Evolutionary conservation across 1,140 invertebrate species (phyloP).

Genomic region (Drosophila biarmipes): DNA sequence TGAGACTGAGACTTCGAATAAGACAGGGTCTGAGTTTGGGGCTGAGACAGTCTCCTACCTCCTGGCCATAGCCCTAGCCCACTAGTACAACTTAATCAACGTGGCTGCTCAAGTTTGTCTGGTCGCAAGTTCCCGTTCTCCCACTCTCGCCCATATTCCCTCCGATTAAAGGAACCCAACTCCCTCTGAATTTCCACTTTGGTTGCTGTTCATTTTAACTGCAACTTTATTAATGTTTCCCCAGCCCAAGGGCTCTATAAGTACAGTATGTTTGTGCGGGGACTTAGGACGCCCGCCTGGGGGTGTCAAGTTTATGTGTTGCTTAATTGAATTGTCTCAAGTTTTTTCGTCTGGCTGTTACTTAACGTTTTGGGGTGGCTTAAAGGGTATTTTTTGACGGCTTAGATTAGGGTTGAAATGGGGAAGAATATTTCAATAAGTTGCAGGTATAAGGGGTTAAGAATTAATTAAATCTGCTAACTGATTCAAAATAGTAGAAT

Average conservation of each 20-base stretch:
- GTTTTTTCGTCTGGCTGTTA: conserved; percentile 43
- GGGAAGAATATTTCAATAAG: not conserved
- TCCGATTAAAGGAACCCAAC: not conserved
- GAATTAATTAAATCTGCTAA: not conserved
- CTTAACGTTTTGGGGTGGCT: conserved; percentile 35
- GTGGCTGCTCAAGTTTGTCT: conserved; percentile 69
- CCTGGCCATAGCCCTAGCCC: conserved; percentile 39
- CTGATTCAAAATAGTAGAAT: not conserved
- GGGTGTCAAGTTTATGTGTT: conserved; percentile 74
- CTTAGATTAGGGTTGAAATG: conserved; percentile 16
- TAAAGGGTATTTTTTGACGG: conserved; percentile 15
- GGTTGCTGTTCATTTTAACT: conserved; percentile 72
- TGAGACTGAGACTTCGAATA: conserved; percentile 21
- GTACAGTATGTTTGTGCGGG: not conserved
- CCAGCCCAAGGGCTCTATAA: not conserved
- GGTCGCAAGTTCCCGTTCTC: conserved; percentile 38
- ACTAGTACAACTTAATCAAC: conserved; percentile 70
- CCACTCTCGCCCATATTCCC: not conserved
- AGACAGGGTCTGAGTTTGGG: conserved; percentile 1
- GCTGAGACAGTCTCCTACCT: conserved; percentile 6
- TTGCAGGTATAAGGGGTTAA: not conserved
- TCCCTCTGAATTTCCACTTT: conserved; percentile 14
- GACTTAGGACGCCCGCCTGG: conserved; percentile 32
- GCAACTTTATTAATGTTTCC: conserved; percentile 72
- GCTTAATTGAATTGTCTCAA: conserved; percentile 75